A percentile compares a stretch with the other conserved stretches of the same genome.
Conservation (phyloP, 2,797 vertebrate genomes). For the Sebastolobus alascanus region DNA sequence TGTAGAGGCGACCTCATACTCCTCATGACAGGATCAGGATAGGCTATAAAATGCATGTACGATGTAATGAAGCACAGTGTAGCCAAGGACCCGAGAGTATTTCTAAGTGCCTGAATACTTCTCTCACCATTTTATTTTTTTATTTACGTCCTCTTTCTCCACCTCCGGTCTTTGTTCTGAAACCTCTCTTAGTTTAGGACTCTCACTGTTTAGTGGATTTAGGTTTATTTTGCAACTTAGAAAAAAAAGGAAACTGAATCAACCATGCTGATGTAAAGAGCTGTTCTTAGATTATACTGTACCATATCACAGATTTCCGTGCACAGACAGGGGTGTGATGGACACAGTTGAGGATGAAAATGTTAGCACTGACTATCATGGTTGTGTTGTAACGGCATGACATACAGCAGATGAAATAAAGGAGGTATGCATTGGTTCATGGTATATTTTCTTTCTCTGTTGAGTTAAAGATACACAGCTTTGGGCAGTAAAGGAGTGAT, state of each 20-base stretch:
- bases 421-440: constrained; percentile 56
- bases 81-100: constrained; percentile 86
- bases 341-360: constrained; percentile 41
- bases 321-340: constrained; percentile 41
- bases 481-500: neutral
- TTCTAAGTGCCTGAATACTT: constrained; percentile 88
- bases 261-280: constrained; percentile 54
- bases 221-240: constrained; percentile 51
- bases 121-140: constrained; percentile 58
- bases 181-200: constrained; percentile 42
- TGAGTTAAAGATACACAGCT: neutral
- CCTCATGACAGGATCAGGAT: constrained; percentile 58
- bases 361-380: constrained; percentile 69
- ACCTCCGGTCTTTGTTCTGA: constrained; percentile 29
- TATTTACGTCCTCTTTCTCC: constrained; percentile 37
- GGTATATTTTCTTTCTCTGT: constrained; percentile 19
- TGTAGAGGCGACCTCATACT: constrained; percentile 65
- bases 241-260: constrained; percentile 19
- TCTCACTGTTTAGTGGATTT: constrained; percentile 33
- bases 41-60: constrained; percentile 71
- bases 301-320: constrained; percentile 58
- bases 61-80: constrained; percentile 81
- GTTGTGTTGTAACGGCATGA: constrained; percentile 81
- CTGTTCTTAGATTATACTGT: constrained; percentile 46
- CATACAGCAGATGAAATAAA: constrained; percentile 82